phyloP scores from a whole-genome alignment of 2,888 invertebrate genomes.

The Yponomeuta sedellus region DNA sequence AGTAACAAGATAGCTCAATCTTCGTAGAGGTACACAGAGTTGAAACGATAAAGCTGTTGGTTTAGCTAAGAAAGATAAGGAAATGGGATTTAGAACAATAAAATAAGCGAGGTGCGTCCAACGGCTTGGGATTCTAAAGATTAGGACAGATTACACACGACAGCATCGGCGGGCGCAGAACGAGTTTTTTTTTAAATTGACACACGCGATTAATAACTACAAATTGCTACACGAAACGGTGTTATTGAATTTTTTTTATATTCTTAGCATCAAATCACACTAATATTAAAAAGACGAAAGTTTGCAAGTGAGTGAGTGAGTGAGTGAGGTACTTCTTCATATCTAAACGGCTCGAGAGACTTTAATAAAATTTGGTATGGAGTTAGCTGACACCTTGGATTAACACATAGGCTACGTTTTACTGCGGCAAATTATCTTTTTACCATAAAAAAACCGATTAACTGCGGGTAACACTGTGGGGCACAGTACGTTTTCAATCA shows the following conservation, averaged over 20 bases:
- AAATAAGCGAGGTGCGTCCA: not conserved
- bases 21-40: not conserved
- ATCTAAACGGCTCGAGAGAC: too few species aligned
- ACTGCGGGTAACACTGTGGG: too few species aligned
- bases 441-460: too few species aligned
- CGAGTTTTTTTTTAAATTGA: conserved; percentile 3
- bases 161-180: not conserved
- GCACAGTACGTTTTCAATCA: not conserved
- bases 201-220: not conserved
- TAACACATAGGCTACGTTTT: too few species aligned
- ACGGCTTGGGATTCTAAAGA: too few species aligned
- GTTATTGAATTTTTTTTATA: not conserved
- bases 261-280: too few species aligned
- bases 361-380: too few species aligned
- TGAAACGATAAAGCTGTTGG: not conserved
- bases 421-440: too few species aligned
- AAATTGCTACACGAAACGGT: not conserved
- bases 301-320: too few species aligned
- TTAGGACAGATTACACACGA: not conserved
- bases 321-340: too few species aligned
- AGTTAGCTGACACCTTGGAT: too few species aligned
- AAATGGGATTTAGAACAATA: not conserved
- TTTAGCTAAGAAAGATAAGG: not conserved
- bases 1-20: conserved; percentile 7
- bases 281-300: too few species aligned